Evolutionary conservation across 2,888 invertebrate genomes (phyloP), one percentile per base, ranked within the genome.

Genomic region (Blomia tropicalis): DNA sequence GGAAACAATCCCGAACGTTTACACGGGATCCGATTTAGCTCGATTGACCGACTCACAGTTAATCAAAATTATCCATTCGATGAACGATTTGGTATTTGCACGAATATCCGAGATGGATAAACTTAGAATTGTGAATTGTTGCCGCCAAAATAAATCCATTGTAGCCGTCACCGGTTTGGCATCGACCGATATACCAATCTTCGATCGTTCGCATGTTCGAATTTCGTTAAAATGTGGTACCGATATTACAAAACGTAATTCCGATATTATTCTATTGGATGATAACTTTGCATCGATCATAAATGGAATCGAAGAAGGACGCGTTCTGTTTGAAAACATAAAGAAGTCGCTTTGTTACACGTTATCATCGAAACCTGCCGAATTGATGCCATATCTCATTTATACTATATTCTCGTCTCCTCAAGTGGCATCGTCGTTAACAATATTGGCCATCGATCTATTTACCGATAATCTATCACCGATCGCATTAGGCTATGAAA

Each of bases 301-400:
- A 22, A 7, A 47, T n/a, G 51, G 51, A 7, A 47, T 47, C 51
- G 51, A 47, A 27, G 51, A 47, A n/a, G 51, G 51, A 11, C 51
- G 51, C 5, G 51, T 47, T 27, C 51, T 47, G 23, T 47, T 47
- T n/a, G 51, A 47, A 22, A 47, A 47, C 51, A 47, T 47, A 11
- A 47, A 47, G 22, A 47, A 47, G 22, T 47, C 51, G 23, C 51
- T 47, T 7, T 47, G 51, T n/a, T 47, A 47, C 22, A 47, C 51
- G 7, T 27, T 47, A n/a, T 25, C 23, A 22, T 25, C 23, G 5
- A 47, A 47, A n/a, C 51, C 51, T 14, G 51, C 27, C 7, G 51
- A 47, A 27, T 47, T 47, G 51, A 11, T 14, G 5, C 51, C 51
- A 11, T 47, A 47, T 19, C 23, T 47, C 11, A 7, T 47, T 14